A percentile compares a stretch with the other conserved stretches of the same genome.
Evolutionary conservation across 2,888 invertebrate genomes (phyloP).

Genomic region (Chalcis sispes): DNA sequence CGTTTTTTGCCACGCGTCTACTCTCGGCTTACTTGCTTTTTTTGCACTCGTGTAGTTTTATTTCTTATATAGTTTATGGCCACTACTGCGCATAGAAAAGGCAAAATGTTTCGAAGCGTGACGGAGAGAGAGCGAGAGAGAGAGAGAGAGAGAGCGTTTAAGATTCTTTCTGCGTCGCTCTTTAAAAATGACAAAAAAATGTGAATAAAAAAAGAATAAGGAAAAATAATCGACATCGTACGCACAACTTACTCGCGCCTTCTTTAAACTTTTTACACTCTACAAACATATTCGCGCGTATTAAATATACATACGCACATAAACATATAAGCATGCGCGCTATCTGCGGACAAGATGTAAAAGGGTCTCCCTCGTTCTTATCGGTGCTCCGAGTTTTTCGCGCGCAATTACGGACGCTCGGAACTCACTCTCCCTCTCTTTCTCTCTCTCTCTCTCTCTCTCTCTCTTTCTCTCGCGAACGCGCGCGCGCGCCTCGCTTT

Average conservation of each 20-base stretch:
- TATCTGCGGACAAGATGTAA: conserved; percentile 28
- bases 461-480: neutral
- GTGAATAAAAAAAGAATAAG: too few relatives aligned
- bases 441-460: neutral
- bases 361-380: conserved; percentile 7
- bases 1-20: too few relatives aligned
- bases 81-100: too few relatives aligned
- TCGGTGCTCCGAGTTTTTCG: conserved; percentile 35
- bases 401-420: conserved; percentile 45
- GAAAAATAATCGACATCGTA: neutral
- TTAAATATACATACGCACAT: neutral
- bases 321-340: neutral
- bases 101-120: neutral
- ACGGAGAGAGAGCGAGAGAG: too few relatives aligned
- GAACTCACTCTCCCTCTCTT: neutral
- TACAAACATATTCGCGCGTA: neutral
- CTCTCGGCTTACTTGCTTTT: too few relatives aligned
- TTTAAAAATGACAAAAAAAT: too few relatives aligned
- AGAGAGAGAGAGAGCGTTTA: conserved; percentile 8
- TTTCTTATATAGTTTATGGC: too few relatives aligned
- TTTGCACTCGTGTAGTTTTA: too few relatives aligned
- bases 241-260: neutral
- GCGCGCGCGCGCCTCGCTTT: conserved; percentile 14
- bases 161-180: conserved; percentile 8
- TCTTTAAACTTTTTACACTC: neutral